These are phyloP conservation scores for Tetrao urogallus DNA, from an alignment of 2,113 vertebrate genomes.

Conservation along the genomic window DNA sequence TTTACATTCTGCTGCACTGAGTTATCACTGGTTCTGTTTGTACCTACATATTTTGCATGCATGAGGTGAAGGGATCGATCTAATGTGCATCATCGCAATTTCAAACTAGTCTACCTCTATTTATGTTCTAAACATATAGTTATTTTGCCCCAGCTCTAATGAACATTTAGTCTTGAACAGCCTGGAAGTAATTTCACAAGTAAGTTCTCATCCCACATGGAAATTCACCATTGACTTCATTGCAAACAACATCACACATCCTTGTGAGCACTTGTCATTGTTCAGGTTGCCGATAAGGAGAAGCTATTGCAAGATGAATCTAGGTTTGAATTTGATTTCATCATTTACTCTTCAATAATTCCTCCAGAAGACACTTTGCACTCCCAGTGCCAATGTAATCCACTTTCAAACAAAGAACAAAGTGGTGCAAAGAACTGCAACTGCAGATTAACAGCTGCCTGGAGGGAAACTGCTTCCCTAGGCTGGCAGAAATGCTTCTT, in stretches of 20 bases:
- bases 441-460: not conserved
- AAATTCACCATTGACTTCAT: not conserved
- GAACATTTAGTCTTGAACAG: not conserved
- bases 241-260: not conserved
- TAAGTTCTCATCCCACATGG: not conserved
- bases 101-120: not conserved
- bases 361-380: not conserved
- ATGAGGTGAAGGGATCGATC: not conserved
- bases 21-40: not conserved
- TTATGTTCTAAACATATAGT: not conserved
- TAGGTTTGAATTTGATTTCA: constrained; percentile 3
- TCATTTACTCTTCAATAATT: constrained; percentile 10
- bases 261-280: not conserved
- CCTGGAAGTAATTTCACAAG: not conserved
- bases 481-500: not conserved
- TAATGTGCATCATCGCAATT: not conserved
- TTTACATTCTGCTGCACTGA: constrained; percentile 10
- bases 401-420: constrained; percentile 29
- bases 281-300: not conserved
- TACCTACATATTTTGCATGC: not conserved
- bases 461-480: not conserved
- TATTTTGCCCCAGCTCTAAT: not conserved
- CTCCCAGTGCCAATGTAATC: not conserved
- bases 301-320: not conserved
- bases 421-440: not conserved